Percentiles rank a stretch among this genome's conserved stretches.
phyloP scores from a whole-genome alignment of 1,140 invertebrate genomes.

The Oryctes rhinoceros region DNA sequence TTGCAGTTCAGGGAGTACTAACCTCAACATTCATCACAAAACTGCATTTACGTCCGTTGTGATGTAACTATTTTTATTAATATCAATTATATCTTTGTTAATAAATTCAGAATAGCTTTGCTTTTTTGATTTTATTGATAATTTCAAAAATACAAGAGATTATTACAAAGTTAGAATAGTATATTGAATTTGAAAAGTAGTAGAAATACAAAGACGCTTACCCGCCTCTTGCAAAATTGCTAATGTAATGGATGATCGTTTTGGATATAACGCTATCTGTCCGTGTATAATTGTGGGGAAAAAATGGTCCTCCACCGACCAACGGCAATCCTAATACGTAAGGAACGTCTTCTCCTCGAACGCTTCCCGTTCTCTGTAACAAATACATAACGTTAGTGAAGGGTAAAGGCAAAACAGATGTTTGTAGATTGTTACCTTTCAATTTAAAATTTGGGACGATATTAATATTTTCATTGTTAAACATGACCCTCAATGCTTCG shows the following conservation, averaged over 20 bases:
- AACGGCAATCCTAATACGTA: constrained; percentile 93
- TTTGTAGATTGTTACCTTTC: neutral
- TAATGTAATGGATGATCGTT: constrained; percentile 80
- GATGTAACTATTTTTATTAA: too few relatives aligned
- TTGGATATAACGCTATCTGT: constrained; percentile 77
- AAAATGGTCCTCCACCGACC: constrained; percentile 68
- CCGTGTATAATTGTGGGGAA: constrained; percentile 75
- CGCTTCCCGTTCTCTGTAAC: constrained; percentile 75
- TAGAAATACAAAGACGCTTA: constrained; percentile 62
- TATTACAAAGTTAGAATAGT: too few relatives aligned
- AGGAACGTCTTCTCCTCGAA: constrained; percentile 94
- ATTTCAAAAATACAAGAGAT: too few relatives aligned
- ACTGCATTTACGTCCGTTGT: too few relatives aligned
- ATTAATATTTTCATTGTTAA: too few relatives aligned
- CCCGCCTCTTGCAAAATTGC: constrained; percentile 85
- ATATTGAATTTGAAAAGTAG: too few relatives aligned
- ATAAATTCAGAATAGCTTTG: too few relatives aligned
- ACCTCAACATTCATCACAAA: too few relatives aligned
- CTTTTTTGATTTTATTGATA: too few relatives aligned
- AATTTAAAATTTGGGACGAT: neutral
- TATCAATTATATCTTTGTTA: too few relatives aligned
- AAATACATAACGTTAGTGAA: constrained; percentile 38
- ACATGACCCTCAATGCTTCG: too few relatives aligned
- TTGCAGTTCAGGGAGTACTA: too few relatives aligned
- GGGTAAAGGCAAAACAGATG: neutral